Percentiles rank a stretch among this genome's conserved stretches.
phyloP scores from a whole-genome alignment of 2,888 invertebrate genomes.

The Leucoma salicis region DNA sequence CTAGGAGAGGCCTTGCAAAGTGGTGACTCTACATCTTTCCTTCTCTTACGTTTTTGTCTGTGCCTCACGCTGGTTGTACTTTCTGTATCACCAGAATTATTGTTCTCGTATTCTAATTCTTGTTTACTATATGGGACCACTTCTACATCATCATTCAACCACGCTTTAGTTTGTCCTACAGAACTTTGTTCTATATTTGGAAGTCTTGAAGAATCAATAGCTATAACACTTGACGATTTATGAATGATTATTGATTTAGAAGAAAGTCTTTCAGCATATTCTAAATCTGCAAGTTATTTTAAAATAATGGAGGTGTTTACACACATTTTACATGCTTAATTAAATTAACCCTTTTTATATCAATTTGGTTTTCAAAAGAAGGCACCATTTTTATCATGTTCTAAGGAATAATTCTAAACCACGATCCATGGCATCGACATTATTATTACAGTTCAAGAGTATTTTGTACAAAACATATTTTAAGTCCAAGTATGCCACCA shows the following conservation, averaged over 20 bases:
- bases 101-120: constrained; percentile 25
- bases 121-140: constrained; percentile 32
- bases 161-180: constrained; percentile 49
- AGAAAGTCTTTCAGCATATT: no score
- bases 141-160: constrained; percentile 50
- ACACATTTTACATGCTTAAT: no score
- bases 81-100: constrained; percentile 41
- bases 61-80: constrained; percentile 27
- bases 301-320: no score
- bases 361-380: no score
- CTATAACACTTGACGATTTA: neutral
- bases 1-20: constrained; percentile 23
- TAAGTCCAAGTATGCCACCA: no score
- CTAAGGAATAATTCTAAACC: no score
- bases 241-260: neutral
- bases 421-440: no score
- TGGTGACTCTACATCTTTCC: constrained; percentile 16
- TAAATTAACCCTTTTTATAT: no score
- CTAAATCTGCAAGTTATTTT: no score
- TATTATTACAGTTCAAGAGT: no score
- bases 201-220: constrained; percentile 2
- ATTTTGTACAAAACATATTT: no score
- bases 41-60: constrained; percentile 33
- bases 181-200: constrained; percentile 26
- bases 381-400: no score